Evolutionary conservation across 2,888 invertebrate species (phyloP), one percentile per base, ranked within the genome.

Genomic region (Azorinus chamasolen): DNA sequence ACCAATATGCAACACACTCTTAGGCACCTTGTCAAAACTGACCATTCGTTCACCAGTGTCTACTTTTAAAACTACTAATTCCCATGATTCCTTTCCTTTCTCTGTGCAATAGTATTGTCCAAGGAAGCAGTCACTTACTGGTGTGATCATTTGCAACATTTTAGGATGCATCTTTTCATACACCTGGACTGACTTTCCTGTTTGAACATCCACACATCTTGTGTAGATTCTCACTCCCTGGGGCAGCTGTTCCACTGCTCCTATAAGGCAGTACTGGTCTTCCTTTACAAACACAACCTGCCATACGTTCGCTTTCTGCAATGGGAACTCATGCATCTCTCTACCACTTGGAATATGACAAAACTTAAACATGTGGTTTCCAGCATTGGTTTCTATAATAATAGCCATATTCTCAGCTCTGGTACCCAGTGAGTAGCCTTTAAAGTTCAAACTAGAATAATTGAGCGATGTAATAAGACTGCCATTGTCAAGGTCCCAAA

Each of bases 401-500:
- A 74, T 43, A 2, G 59, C 74, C 74, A 77, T 74, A 20, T 77
- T 81, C 48, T 81, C 74, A 10, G 77, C 39, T 16, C 61, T 71
- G 24, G 39, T 72, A 46, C 81, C 77, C 20, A 78, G 63, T 4
- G 65, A 59, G 46, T 66, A 77, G 16, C 66, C 75, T 62, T 85
- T 86, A 18, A 86, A 62, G 43, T 75, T 66, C 4, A 86, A 43
- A 68, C 81, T 83, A 2, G 79, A 73, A 2, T 86, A 41, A 2
- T 80, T 82, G 12, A 88, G 14, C 0, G 45, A 43, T 12, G 50
- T 58, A 0, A 74, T 45, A 5, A 86, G 43, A 1, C 69, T n/a
- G 10, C 85, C 84, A 27, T 54, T 69, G 14, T 20, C 27, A 0
- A 81, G 68, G 57, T 83, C 75, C 83, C 85, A 88, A 1, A 85